Base-by-base conservation (phyloP, 2,888 invertebrate genomes). In the Drosophila mercatorum region DNA sequence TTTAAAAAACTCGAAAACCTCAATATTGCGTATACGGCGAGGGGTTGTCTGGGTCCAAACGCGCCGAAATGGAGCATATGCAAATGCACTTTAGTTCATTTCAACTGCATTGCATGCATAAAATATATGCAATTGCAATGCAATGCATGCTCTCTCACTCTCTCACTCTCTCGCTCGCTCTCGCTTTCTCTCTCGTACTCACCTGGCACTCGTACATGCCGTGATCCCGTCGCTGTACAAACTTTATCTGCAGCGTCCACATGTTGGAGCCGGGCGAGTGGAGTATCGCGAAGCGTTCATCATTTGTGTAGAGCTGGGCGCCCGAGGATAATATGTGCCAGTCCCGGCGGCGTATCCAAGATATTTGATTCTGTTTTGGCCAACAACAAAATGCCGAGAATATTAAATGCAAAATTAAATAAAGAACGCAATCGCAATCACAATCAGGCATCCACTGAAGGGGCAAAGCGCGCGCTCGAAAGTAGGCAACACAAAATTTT, bases 161-260 rank as follows among this genome's bases (percentile, higher is more conserved):
- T 47, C 47, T 12, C 34, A 1, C 34, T 8, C 26, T 26, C 46
- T 26, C 46, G 28, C 47, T 12, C 34, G 2, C 34, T 8, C 26
- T 26, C 17, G 1, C 46, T 12, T 46, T 12, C 53, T 3, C 53
- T n/a, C 40, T 8, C n/a, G 2, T 17, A 90, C 91, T 92, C 93
- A 98, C 97, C 96, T 98, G 97, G 93, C 97, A 97, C 93, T 97
- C 97, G 94, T 98, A 98, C 74, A 97, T 97, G 84, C 98, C 98
- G 92, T 97, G 97, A 94, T 98, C 98, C 91, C 97, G 94, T 91
- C 96, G 97, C 93, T 98, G 97, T 80, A 98, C 97, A 93, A 97
- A 98, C 94, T 98, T 98, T 93, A 98, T 97, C 94, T 98, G 97
- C 83, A 98, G 94, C 59, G 97, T 97, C 98, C 98, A 98, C 93